Evolutionary conservation across 2,797 vertebrate species (phyloP), one percentile per base, ranked within the genome.

Genomic region (Sarcoramphus papa): DNA sequence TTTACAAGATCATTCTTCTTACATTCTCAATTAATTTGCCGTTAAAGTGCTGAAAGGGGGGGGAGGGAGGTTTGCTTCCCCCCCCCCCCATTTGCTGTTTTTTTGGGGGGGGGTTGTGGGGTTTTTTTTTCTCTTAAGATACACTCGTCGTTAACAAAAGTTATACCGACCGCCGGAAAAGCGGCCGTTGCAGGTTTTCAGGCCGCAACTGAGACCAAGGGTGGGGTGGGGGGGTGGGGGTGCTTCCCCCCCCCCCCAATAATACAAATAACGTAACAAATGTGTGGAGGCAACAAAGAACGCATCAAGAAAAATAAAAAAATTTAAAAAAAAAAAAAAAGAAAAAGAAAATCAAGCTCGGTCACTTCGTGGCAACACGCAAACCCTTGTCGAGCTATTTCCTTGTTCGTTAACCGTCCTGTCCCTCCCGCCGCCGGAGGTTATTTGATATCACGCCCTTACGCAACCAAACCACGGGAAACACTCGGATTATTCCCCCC

Each of bases 21-120:
- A 98, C 97, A 98, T 97, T 98, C 97, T 95, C 90, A 93, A 93
- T 97, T 95, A 95, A 96, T 93, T 97, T 94, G 95, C 93, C 93
- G 69, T 96, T 98, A 98, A 98, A 98, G 97, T 98, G 98, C 97
- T 97, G 95, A 97, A 96, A 92, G 81, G 90, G 47, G 35, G 35
- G 35, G 35, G 8, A 8, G 35, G 35, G 35, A 37, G 35, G 35
- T 37, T 37, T 37, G 35, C 35, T 37, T 37, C 35, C 35, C 35
- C 35, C 35, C 35, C 35, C 35, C 35, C 35, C 35, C 35, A 37
- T 37, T 37, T 37, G 35, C 35, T 37, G 48, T 16, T 30, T 51
- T 28, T 17, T 43, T 37, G 35, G 35, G 35, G 35, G 35, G 35
- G 35, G 35, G n/a, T n/a, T 37, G 35, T 7, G 35, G 35, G 43